Conservation (phyloP, 2,888 invertebrate genomes). For the Nemoura dubitans region DNA sequence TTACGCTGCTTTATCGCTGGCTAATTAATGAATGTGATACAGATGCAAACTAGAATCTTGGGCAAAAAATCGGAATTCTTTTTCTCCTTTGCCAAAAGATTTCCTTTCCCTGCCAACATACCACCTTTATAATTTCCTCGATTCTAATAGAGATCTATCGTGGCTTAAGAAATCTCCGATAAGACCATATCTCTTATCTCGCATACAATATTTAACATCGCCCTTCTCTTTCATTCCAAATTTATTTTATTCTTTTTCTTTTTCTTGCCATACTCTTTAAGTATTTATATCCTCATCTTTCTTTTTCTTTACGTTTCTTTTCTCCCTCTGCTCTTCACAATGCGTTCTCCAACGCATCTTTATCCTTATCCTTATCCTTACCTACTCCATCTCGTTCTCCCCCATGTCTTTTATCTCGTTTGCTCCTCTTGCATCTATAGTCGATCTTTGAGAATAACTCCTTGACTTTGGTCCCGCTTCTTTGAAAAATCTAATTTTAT, state of each 20-base stretch:
- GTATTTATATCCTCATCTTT: not conserved
- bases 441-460: not conserved
- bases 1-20: not conserved
- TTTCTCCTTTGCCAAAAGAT: not conserved
- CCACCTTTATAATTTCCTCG: not conserved
- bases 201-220: conserved; percentile 19
- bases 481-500: not conserved
- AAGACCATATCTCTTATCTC: not conserved
- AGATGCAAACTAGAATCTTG: not conserved
- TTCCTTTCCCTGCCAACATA: not conserved
- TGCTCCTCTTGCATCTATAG: not conserved
- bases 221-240: not conserved
- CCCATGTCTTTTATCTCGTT: not conserved
- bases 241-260: conserved; percentile 23
- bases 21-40: conserved; percentile 1
- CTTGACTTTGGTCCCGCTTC: not conserved
- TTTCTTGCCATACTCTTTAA: not conserved
- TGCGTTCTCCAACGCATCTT: not conserved
- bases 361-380: not conserved
- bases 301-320: conserved; percentile 13
- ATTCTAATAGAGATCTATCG: not conserved
- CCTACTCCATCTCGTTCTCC: not conserved
- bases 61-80: not conserved
- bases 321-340: not conserved
- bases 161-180: conserved; percentile 10